A percentile compares a stretch with the other conserved stretches of the same genome.
Evolutionary conservation across 2,113 vertebrate species (phyloP).

Genomic region (Cynocephalus volans): DNA sequence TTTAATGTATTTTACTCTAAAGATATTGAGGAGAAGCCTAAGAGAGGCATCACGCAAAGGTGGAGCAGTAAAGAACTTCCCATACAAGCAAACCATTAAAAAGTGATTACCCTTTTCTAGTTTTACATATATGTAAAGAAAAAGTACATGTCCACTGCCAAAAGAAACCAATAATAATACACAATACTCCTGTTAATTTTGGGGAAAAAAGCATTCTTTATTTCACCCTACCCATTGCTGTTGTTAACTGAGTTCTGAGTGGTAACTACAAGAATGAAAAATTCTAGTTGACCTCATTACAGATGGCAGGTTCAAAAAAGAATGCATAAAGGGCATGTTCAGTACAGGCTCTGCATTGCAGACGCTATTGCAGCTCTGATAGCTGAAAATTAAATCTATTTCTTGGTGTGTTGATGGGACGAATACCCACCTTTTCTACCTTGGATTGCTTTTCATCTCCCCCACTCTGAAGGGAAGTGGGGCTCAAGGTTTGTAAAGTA

Average conservation of each 20-base stretch:
- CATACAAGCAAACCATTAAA: not conserved
- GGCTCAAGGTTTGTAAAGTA: not conserved
- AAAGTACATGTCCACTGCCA: not conserved
- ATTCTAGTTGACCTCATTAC: not conserved
- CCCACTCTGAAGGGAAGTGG: not conserved
- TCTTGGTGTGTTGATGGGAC: not conserved
- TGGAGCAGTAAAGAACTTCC: not conserved
- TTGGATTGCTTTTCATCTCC: not conserved
- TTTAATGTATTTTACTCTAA: not conserved
- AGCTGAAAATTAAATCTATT: not conserved
- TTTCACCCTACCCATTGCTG: not conserved
- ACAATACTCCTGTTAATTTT: not conserved
- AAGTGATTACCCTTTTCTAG: not conserved
- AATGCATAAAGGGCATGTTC: accelerated
- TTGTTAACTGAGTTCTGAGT: not conserved
- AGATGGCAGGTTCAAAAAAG: not conserved
- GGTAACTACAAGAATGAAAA: not conserved
- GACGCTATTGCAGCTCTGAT: not conserved
- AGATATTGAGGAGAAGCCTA: not conserved
- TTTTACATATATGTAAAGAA: too few relatives aligned
- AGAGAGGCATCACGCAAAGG: accelerated
- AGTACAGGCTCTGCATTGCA: not conserved
- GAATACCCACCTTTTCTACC: not conserved
- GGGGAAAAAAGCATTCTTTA: not conserved
- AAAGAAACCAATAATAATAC: not conserved